Percentiles rank a stretch among this genome's conserved stretches.
Conservation (phyloP, 2,797 vertebrate genomes). For the Odontamblyopus lacepedii region DNA sequence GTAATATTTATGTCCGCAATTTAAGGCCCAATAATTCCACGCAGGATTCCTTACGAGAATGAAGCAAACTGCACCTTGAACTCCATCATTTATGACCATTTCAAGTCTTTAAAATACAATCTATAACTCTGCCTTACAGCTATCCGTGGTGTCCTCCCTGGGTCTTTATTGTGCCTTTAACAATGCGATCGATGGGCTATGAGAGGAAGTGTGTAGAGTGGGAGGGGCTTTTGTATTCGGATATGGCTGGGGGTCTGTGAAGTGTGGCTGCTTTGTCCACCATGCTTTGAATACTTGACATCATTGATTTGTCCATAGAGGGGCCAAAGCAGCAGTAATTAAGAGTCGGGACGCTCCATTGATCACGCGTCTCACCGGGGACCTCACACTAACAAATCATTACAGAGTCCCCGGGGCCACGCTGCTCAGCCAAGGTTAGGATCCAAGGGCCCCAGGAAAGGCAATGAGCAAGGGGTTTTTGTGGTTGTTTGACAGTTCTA, state of each 20-base stretch:
- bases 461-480: slow-evolving; percentile 20
- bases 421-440: slow-evolving; percentile 81
- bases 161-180: slow-evolving; percentile 17
- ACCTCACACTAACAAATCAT: slow-evolving; percentile 82
- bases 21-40: not conserved
- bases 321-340: slow-evolving; percentile 85
- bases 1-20: not conserved
- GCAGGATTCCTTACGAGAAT: not conserved
- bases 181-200: slow-evolving; percentile 13
- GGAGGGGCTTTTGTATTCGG: slow-evolving; percentile 45
- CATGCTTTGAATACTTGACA: slow-evolving; percentile 86
- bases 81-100: not conserved
- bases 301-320: slow-evolving; percentile 89
- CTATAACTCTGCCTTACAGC: slow-evolving; percentile 16
- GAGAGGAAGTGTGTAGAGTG: slow-evolving; percentile 28
- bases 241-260: slow-evolving; percentile 43
- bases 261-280: slow-evolving; percentile 57
- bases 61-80: not conserved
- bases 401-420: slow-evolving; percentile 77
- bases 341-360: slow-evolving; percentile 86
- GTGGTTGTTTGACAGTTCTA: not conserved
- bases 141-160: slow-evolving; percentile 19
- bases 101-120: slow-evolving; percentile 14
- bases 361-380: slow-evolving; percentile 81
- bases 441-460: slow-evolving; percentile 64